Evolutionary conservation across 2,113 vertebrate genomes (phyloP), one percentile per base, ranked within the genome.

Genomic region (Ciconia stormi): DNA sequence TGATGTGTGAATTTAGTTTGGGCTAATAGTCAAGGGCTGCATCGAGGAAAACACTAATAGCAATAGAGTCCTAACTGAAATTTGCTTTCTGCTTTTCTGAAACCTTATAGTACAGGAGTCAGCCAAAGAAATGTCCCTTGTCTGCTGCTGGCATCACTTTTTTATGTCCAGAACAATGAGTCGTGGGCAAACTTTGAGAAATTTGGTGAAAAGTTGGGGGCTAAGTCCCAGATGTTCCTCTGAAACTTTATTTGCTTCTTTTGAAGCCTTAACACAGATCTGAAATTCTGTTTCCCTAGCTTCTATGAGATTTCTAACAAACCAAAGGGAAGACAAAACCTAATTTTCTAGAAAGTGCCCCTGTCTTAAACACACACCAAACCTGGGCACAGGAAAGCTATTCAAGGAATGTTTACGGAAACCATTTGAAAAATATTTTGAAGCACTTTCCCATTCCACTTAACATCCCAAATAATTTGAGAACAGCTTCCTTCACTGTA

Each of bases 341-440:
- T 61, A 6, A 50, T 76, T 69, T 96, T 87, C 49, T 50, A 66
- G 27, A n/a, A 93, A 73, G n/a, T 29, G 8, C 14, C 52, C 42
- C 32, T 49, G 23, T 79, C 65, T 72, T 77, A 72, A 91, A 66
- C 29, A 72, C 27, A 74, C 23, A 72, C 23, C 55, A 77, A 77
- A 65, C 32, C 44, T 82, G 61, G 40, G 29, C 56, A 89, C 49
- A 70, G 74, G 58, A 73, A 90, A 87, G 38, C 26, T 76, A 87
- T 88, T 89, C 40, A 30, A 91, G 66, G 81, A 94, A 94, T 95
- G 91, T 93, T 89, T 96, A 94, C 58, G 91, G 81, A 94, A 95
- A 82, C 22, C 29, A 44, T 93, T 62, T 30, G 9, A 85, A 73
- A 93, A 87, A 59, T 85, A 87, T 66, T 91, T 94, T 40, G 32